Conservation (phyloP, 2,113 vertebrate genomes). For the Noturus placidus region DNA sequence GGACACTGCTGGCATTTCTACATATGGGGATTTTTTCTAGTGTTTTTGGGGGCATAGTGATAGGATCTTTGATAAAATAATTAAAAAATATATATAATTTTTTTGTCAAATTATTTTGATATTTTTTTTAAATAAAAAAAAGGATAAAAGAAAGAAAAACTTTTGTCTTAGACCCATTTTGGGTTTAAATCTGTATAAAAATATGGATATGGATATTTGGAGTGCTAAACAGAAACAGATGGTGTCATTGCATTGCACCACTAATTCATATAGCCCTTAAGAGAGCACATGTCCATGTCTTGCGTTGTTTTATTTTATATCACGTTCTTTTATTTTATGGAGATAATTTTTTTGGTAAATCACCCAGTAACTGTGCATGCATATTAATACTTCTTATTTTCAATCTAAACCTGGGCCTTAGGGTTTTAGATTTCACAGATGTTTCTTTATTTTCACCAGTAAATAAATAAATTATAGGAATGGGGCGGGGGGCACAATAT, state of each 20-base stretch:
- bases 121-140: no score
- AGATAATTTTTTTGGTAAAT: not conserved
- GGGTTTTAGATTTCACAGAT: not conserved
- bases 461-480: not conserved
- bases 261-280: not conserved
- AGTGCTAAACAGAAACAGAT: not conserved
- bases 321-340: not conserved
- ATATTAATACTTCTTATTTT: not conserved
- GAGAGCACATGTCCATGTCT: not conserved
- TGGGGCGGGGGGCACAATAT: not conserved
- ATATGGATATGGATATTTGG: not conserved
- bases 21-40: not conserved
- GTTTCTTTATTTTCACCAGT: not conserved
- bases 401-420: no score
- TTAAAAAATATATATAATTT: no score
- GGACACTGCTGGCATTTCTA: not conserved
- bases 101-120: no score
- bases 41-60: not conserved
- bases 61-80: not conserved
- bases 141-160: no score
- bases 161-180: not conserved
- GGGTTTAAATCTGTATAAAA: not conserved
- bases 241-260: not conserved
- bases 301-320: not conserved
- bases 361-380: not conserved